phyloP scores from a whole-genome alignment of 2,113 vertebrate species.

The Phylloscopus trochilus region DNA sequence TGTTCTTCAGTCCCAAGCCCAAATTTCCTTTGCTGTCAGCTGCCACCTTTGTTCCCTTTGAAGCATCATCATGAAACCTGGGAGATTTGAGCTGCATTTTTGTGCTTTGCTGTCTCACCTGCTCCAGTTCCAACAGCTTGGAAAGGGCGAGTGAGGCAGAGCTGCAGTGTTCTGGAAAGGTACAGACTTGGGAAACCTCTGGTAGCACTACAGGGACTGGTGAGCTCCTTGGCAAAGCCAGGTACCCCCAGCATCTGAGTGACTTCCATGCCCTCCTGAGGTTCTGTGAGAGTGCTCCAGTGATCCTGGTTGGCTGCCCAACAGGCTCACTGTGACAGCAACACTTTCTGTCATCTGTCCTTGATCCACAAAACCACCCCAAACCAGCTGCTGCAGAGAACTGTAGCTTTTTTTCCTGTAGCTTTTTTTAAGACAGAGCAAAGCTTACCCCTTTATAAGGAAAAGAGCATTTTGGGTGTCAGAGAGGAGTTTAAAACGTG shows the following conservation, averaged over 20 bases:
- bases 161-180: not conserved
- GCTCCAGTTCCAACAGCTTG: not conserved
- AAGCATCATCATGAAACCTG: not conserved
- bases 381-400: not conserved
- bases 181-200: not conserved
- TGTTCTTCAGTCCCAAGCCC: not conserved
- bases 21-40: not conserved
- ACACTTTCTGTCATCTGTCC: not conserved
- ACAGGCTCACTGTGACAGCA: rapidly evolving
- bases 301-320: not conserved
- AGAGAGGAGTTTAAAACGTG: not conserved
- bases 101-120: constrained; percentile 26
- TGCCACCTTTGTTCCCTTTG: not conserved
- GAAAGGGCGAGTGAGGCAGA: not conserved
- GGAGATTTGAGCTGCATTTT: not conserved
- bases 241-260: not conserved
- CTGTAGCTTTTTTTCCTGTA: not conserved
- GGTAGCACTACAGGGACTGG: not conserved
- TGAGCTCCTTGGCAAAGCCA: not conserved
- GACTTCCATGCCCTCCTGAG: not conserved
- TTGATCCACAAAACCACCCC: not conserved
- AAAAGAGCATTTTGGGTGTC: not conserved
- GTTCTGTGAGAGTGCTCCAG: not conserved
- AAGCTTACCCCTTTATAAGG: not conserved
- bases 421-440: not conserved